phyloP scores from a whole-genome alignment of 2,797 vertebrate genomes.

The Aselliscus stoliczkanus region DNA sequence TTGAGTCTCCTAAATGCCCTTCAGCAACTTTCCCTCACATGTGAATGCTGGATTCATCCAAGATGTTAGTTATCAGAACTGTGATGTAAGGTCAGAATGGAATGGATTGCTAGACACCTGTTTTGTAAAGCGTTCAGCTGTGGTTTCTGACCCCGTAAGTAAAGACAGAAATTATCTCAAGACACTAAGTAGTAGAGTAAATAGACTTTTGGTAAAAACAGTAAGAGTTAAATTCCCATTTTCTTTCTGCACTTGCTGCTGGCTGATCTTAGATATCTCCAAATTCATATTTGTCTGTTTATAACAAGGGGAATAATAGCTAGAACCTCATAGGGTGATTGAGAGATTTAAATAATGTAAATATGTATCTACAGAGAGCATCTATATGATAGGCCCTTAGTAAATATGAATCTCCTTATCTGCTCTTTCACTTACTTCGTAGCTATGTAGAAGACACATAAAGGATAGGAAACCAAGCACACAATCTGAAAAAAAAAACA shows the following conservation, averaged over 20 bases:
- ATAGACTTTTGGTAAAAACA: neutral
- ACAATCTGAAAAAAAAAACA: neutral
- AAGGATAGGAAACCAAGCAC: neutral
- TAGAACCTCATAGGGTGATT: neutral
- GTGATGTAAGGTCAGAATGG: neutral
- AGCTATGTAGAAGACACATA: neutral
- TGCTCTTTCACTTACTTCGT: neutral
- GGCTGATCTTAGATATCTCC: neutral
- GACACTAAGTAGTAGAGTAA: neutral
- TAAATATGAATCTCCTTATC: neutral
- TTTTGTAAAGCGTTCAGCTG: neutral
- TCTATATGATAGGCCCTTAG: neutral
- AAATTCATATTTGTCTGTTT: neutral
- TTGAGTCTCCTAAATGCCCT: neutral
- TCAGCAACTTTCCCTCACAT: neutral
- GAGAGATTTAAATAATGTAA: neutral
- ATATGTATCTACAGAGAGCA: neutral
- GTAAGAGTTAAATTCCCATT: neutral
- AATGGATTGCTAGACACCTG: neutral
- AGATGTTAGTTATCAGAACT: neutral
- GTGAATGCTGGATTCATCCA: neutral
- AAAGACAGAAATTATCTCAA: neutral
- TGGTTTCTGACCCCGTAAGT: neutral
- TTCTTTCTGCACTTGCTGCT: neutral
- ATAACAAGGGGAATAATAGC: neutral